phyloP scores from a whole-genome alignment of 35 echinoderm and acorn worm species.

The Strongylocentrotus purpuratus region DNA sequence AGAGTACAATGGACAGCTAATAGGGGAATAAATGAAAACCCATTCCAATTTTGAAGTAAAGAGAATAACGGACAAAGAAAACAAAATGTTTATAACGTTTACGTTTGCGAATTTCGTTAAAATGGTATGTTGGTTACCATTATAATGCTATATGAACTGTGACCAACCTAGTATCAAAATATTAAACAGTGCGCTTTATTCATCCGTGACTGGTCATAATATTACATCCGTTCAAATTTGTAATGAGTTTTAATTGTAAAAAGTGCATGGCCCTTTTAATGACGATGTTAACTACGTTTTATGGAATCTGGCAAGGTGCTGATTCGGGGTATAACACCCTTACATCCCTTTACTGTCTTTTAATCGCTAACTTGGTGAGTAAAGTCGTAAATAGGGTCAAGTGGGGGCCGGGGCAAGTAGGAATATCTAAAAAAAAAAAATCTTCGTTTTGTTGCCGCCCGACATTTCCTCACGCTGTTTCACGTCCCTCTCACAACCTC shows the following conservation, averaged over 20 bases:
- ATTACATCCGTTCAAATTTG: background rate
- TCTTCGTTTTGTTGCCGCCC: background rate
- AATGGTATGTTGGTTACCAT: no score
- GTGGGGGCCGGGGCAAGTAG: background rate
- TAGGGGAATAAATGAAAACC: no score
- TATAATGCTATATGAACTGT: no score
- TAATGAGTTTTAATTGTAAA: background rate
- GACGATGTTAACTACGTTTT: background rate
- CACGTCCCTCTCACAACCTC: background rate
- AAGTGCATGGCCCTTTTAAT: background rate
- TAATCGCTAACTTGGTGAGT: background rate
- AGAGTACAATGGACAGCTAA: no score
- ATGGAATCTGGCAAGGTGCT: background rate
- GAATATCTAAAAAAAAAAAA: background rate
- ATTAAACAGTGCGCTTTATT: no score
- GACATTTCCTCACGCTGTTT: constrained; percentile 9
- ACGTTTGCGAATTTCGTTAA: no score
- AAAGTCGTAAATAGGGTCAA: background rate
- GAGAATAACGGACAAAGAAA: no score
- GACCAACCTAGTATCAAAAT: no score
- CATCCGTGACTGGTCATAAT: background rate
- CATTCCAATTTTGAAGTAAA: no score
- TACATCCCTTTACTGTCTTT: background rate
- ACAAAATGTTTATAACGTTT: no score
- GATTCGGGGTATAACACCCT: background rate